Conservation (phyloP, 2,797 vertebrate genomes). For the Thamnophis elegans region DNA sequence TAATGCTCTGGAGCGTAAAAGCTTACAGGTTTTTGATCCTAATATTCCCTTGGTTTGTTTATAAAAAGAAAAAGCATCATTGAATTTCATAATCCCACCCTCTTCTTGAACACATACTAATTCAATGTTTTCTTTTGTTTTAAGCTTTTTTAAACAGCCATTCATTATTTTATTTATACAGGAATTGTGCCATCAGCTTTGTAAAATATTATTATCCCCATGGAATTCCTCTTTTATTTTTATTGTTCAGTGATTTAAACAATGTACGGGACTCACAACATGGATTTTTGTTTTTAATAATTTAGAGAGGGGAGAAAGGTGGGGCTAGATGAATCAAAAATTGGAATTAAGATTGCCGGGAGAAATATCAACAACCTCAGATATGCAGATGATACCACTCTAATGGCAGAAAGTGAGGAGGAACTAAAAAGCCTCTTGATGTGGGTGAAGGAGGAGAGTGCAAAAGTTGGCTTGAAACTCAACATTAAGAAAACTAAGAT, state of each 20-base stretch:
- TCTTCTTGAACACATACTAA: background rate
- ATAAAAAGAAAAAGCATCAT: background rate
- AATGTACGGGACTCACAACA: background rate
- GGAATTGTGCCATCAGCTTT: background rate
- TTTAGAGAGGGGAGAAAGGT: background rate
- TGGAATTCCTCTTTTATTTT: too few relatives aligned
- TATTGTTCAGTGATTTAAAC: background rate
- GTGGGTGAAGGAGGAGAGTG: too few relatives aligned
- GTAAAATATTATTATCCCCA: background rate
- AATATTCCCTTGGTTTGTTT: background rate
- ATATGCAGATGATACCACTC: too few relatives aligned
- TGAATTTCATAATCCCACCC: background rate
- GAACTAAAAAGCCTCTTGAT: too few relatives aligned
- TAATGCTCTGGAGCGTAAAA: background rate
- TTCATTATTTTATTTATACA: background rate
- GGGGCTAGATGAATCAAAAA: too few relatives aligned
- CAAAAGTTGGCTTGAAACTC: too few relatives aligned
- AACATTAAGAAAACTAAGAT: too few relatives aligned
- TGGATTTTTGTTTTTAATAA: background rate
- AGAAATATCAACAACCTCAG: too few relatives aligned
- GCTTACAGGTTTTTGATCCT: background rate
- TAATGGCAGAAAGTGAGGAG: too few relatives aligned
- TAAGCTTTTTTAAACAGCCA: background rate
- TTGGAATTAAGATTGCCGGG: too few relatives aligned
- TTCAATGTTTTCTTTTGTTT: background rate